A percentile compares a stretch with the other conserved stretches of the same genome.
Conservation (phyloP, 2,797 vertebrate genomes). For the Danio kyathit region DNA sequence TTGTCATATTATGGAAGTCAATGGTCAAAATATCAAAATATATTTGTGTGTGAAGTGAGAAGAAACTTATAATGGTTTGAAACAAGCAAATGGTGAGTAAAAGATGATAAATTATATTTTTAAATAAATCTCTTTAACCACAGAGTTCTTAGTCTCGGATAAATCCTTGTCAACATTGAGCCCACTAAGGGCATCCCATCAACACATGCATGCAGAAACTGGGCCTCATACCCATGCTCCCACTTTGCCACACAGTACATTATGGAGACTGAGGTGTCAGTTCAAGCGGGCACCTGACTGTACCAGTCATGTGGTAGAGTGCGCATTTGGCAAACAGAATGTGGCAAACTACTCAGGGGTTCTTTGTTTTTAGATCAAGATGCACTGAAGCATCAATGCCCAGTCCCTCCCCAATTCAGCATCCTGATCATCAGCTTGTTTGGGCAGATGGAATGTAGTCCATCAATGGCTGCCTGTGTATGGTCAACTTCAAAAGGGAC, state of each 20-base stretch:
- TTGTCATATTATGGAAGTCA: too few relatives aligned
- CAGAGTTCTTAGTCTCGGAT: not conserved
- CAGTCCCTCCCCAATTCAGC: conserved; percentile 17
- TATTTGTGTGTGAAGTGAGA: too few relatives aligned
- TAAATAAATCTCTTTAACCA: too few relatives aligned
- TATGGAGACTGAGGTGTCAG: not conserved
- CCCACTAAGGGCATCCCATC: not conserved
- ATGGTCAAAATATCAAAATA: too few relatives aligned
- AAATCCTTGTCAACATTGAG: not conserved
- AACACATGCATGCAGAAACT: not conserved
- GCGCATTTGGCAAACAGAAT: conserved; percentile 24
- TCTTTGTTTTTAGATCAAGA: conserved; percentile 42
- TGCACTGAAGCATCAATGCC: conserved; percentile 38
- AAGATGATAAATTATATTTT: too few relatives aligned
- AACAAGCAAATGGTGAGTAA: too few relatives aligned
- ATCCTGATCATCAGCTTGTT: conserved; percentile 45
- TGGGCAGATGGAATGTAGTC: conserved; percentile 46
- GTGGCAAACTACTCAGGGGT: conserved; percentile 15
- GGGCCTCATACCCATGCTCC: not conserved
- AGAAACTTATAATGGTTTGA: too few relatives aligned
- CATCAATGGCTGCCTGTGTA: conserved; percentile 40
- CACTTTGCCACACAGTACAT: not conserved
- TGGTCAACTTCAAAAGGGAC: not conserved
- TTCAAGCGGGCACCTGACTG: conserved; percentile 17
- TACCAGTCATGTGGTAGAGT: conserved; percentile 10